These are phyloP conservation scores for Myrmecophaga tridactyla DNA, from an alignment of 2,113 vertebrate species.

Conservation along the genomic window DNA sequence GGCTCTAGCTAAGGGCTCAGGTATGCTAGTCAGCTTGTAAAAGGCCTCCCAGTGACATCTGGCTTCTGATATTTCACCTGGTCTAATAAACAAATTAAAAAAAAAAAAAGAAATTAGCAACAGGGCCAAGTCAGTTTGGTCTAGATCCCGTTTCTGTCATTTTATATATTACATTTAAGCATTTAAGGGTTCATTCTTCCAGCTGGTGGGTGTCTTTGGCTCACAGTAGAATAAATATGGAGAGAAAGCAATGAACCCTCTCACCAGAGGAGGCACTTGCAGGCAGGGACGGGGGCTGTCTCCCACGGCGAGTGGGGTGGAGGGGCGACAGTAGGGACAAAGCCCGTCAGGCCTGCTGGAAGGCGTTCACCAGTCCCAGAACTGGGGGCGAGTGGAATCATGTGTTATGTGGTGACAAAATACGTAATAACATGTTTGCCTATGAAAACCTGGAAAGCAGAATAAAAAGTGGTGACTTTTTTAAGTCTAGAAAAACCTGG, in stretches of 20 bases:
- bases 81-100: neutral
- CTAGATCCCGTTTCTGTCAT: neutral
- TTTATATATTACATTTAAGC: slow-evolving; percentile 61
- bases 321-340: neutral
- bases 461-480: too few species aligned
- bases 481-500: neutral
- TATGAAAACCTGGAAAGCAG: neutral
- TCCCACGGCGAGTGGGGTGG: neutral
- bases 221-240: slow-evolving; percentile 62
- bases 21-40: neutral
- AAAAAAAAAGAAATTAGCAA: neutral
- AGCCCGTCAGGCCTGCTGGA: slow-evolving; percentile 36
- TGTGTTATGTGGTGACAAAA: neutral
- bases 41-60: too few species aligned
- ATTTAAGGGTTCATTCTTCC: slow-evolving; percentile 69
- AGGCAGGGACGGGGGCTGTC: slow-evolving; percentile 46
- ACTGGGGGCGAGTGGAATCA: neutral
- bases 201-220: slow-evolving; percentile 43
- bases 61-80: neutral
- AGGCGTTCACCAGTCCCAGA: slow-evolving; percentile 56
- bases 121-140: slow-evolving; percentile 52
- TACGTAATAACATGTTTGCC: neutral
- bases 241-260: slow-evolving; percentile 72
- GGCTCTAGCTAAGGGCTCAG: neutral
- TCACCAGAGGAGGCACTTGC: slow-evolving; percentile 43